A percentile compares a stretch with the other conserved stretches of the same genome.
Evolutionary conservation across 1,140 invertebrate genomes (phyloP).

Genomic region (Hydropsyche tenuis): DNA sequence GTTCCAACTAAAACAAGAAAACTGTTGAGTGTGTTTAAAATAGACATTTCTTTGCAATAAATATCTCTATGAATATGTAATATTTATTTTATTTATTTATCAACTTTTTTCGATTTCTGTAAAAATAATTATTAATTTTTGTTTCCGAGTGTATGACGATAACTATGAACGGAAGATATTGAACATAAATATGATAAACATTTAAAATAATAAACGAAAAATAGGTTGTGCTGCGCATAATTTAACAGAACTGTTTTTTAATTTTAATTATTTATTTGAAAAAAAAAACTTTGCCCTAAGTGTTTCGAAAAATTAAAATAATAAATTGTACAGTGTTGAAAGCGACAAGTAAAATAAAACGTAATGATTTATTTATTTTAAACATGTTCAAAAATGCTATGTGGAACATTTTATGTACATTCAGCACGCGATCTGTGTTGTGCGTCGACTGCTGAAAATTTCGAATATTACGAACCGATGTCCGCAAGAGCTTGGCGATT

Average conservation of each 20-base stretch:
- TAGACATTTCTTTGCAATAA: not conserved
- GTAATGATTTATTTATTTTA: not conserved
- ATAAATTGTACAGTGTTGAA: conserved; percentile 11
- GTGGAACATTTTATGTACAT: not conserved
- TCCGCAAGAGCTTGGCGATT: too few relatives aligned
- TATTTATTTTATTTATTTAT: conserved; percentile 27
- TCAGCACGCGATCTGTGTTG: not conserved
- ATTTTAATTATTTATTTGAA: conserved; percentile 20
- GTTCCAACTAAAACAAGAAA: conserved; percentile 49
- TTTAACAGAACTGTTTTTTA: not conserved
- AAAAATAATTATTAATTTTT: conserved; percentile 5
- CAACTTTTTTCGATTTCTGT: not conserved
- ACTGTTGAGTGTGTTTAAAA: conserved; percentile 35
- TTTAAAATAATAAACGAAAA: conserved; percentile 12
- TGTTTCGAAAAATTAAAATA: not conserved
- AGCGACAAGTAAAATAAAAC: not conserved
- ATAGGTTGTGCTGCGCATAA: conserved; percentile 32
- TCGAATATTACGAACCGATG: too few relatives aligned
- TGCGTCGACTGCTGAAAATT: not conserved
- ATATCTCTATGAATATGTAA: not conserved
- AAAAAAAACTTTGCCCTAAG: not conserved
- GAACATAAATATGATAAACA: not conserved
- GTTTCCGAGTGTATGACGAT: not conserved
- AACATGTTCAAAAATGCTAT: not conserved
- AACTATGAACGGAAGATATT: not conserved